Evolutionary conservation across 2,113 vertebrate species (phyloP), one percentile per base, ranked within the genome.

Genomic region (Entelurus aequoreus): DNA sequence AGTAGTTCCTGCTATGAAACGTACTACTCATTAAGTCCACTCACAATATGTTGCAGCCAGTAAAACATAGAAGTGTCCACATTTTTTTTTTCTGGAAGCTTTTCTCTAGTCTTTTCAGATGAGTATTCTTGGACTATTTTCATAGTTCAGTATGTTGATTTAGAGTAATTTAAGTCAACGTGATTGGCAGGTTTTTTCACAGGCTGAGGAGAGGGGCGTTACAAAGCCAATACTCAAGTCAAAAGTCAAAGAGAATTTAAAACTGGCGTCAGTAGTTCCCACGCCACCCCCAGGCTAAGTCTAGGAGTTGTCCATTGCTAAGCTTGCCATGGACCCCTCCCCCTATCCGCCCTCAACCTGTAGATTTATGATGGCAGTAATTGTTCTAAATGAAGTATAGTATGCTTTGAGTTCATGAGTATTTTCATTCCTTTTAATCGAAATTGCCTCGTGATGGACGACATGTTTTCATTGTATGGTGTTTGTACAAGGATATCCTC

Each of bases 311-410:
- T 76, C 66, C 74, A 61, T 37, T n/a, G 66, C 63, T 81, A 78
- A 81, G 74, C 57, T 65, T 16, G 16, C 64, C 61, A 50, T 66
- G 51, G 66, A 70, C 8, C 40, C 19, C 49, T 11, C 9, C 58
- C 54, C 48, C 15, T 14, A 42, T 56, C 36, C 11, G 54, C 63
- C 47, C 1, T 62, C 38, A 53, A 48, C 15, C 60, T 14, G 21
- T 28, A 56, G 64, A 61, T 54, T 74, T 56, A 37, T 69, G 62
- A 48, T 57, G 35, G 54, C 68, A 21, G 9, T 21, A 72, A 84
- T 84, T 84, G 72, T 69, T 79, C 62, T 78, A 78, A 77, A 82
- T 80, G 73, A 85, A 62, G 37, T 69, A 54, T 60, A 63, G 42
- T 6, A 28, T 28, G 11, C 54, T 59, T 19, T 57, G 38, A 38